phyloP scores from a whole-genome alignment of 2,797 vertebrate genomes.

The Pterois miles region DNA sequence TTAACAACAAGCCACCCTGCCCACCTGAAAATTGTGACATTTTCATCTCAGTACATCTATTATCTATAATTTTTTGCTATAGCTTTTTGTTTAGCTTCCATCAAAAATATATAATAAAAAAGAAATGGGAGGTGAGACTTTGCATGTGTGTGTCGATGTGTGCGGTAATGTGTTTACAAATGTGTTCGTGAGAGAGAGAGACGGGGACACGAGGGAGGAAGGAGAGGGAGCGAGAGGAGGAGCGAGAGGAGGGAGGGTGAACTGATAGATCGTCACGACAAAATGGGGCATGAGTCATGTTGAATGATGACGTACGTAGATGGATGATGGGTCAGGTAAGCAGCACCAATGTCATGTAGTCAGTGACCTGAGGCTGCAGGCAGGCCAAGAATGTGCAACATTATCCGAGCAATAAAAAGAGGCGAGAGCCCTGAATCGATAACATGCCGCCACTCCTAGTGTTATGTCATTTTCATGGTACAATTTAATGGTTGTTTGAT shows the following conservation, averaged over 20 bases:
- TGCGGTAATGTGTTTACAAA: slow-evolving; percentile 22
- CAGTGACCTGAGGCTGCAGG: slow-evolving; percentile 31
- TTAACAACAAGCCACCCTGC: slow-evolving; percentile 19
- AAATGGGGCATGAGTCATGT: slow-evolving; percentile 66
- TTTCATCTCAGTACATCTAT: not conserved
- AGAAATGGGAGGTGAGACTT: not conserved
- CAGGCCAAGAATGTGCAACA: not conserved
- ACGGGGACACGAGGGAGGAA: not conserved
- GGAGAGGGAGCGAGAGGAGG: slow-evolving; percentile 11
- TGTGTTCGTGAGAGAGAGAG: slow-evolving; percentile 28
- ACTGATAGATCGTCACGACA: slow-evolving; percentile 49
- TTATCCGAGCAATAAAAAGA: slow-evolving; percentile 17
- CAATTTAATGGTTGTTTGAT: slow-evolving; percentile 20
- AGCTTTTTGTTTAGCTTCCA: not conserved
- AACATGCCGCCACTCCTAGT: not conserved
- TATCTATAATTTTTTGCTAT: not conserved
- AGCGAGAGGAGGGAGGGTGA: slow-evolving; percentile 27
- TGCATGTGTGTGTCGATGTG: not conserved
- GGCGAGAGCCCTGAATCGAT: slow-evolving; percentile 22
- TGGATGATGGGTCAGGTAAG: slow-evolving; percentile 50
- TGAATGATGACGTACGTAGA: slow-evolving; percentile 55
- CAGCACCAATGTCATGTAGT: slow-evolving; percentile 23
- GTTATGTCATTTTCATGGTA: slow-evolving; percentile 32
- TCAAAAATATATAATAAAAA: slow-evolving; percentile 17
- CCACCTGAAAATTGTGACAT: not conserved